Conservation (phyloP, 2,113 vertebrate species). For the Vulpes lagopus region DNA sequence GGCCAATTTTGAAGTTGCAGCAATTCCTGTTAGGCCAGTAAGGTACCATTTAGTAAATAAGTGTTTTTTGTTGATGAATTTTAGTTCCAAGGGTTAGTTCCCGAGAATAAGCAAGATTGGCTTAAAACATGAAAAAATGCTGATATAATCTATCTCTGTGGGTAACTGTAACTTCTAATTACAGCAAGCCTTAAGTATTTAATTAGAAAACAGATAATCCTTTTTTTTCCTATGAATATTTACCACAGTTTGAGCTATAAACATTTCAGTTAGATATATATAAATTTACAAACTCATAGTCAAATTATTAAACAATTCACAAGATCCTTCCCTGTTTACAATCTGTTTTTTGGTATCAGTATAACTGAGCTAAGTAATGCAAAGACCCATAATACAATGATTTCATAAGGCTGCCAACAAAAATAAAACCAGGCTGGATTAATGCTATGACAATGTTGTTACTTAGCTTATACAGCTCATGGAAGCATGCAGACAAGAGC, state of each 20-base stretch:
- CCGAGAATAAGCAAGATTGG: conserved; percentile 51
- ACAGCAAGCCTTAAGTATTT: conserved; percentile 62
- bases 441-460: conserved; percentile 90
- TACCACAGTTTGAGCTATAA: conserved; percentile 71
- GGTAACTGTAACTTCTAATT: conserved; percentile 74
- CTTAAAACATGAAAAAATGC: conserved; percentile 54
- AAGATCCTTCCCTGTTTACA: conserved; percentile 78
- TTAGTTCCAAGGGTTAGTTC: conserved; percentile 63
- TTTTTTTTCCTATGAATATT: conserved; percentile 76
- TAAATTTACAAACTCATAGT: conserved; percentile 78
- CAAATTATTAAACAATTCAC: conserved; percentile 81
- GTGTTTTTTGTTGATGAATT: conserved; percentile 67
- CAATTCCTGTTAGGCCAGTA: conserved; percentile 54
- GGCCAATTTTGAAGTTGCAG: conserved; percentile 58
- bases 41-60: conserved; percentile 68
- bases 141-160: conserved; percentile 68
- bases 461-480: conserved; percentile 87
- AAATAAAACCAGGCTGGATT: conserved; percentile 91
- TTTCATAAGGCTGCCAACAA: conserved; percentile 87
- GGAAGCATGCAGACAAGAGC: conserved; percentile 86
- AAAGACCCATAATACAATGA: conserved; percentile 85
- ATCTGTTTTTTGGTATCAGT: conserved; percentile 81
- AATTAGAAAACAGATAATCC: conserved; percentile 81
- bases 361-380: conserved; percentile 82
- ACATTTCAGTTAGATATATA: conserved; percentile 76